These are phyloP conservation scores for Meandrina meandrites DNA, from an alignment of 92 coral and sea anemone species.

Conservation along the genomic window DNA sequence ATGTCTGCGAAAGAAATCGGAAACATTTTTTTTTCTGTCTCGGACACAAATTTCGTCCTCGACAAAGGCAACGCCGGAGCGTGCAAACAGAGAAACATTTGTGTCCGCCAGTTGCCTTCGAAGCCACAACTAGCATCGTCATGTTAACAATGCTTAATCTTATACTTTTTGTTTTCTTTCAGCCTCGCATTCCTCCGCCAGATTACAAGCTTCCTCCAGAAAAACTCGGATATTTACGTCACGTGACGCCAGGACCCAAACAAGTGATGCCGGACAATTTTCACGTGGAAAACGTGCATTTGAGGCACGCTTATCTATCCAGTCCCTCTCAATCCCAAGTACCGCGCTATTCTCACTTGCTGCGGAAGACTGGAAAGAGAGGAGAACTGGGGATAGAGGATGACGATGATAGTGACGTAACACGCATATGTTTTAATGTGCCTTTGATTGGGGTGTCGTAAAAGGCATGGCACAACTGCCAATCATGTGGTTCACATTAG, in stretches of 20 bases:
- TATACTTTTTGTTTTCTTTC: too few relatives aligned
- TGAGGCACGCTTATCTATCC: constrained; percentile 5
- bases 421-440: constrained; percentile 66
- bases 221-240: constrained; percentile 45
- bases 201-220: constrained; percentile 44
- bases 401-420: constrained; percentile 73
- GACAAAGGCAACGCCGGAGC: too few relatives aligned
- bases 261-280: constrained; percentile 22
- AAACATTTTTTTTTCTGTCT: too few relatives aligned
- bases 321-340: neutral
- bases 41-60: too few relatives aligned
- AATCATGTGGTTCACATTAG: neutral
- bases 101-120: too few relatives aligned
- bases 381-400: constrained; percentile 64
- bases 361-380: constrained; percentile 82
- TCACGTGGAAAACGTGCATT: constrained; percentile 25
- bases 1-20: too few relatives aligned
- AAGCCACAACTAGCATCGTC: too few relatives aligned
- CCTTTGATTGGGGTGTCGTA: constrained; percentile 65
- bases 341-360: constrained; percentile 66
- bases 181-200: constrained; percentile 45
- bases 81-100: too few relatives aligned
- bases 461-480: neutral
- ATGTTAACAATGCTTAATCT: too few relatives aligned
- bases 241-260: constrained; percentile 39